These are phyloP conservation scores for Hipparchia sbordonii DNA, from an alignment of 2,888 invertebrate genomes.

Conservation along the genomic window DNA sequence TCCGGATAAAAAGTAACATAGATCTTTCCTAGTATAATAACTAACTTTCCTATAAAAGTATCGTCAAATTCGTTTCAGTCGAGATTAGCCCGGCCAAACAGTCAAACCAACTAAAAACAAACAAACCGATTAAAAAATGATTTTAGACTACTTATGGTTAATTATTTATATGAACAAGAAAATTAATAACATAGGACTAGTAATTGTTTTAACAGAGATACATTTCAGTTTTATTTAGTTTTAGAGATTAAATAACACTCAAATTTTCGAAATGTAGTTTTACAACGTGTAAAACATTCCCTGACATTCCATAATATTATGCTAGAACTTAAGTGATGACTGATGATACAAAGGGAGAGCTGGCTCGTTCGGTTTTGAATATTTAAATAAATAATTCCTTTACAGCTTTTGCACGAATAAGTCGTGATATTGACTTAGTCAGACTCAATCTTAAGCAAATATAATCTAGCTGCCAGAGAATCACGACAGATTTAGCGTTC, in stretches of 20 bases:
- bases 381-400: conserved; percentile 7
- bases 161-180: too few relatives aligned
- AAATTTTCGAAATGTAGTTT: neutral
- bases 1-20: too few relatives aligned
- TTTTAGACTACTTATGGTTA: too few relatives aligned
- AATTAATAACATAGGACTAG: too few relatives aligned
- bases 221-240: neutral
- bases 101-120: too few relatives aligned
- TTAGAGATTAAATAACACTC: neutral
- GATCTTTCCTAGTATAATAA: too few relatives aligned
- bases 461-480: conserved; percentile 1
- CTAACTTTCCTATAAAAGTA: too few relatives aligned
- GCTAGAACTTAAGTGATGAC: neutral
- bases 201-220: too few relatives aligned
- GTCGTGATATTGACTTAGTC: conserved; percentile 13
- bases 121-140: too few relatives aligned
- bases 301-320: too few relatives aligned
- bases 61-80: too few relatives aligned
- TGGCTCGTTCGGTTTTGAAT: neutral
- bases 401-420: conserved; percentile 7
- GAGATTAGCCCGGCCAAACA: too few relatives aligned
- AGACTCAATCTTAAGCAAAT: conserved; percentile 17
- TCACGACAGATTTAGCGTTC: conserved; percentile 13
- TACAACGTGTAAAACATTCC: neutral
- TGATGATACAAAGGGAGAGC: conserved; percentile 2